Evolutionary conservation across 2,888 invertebrate genomes (phyloP).

Genomic region (Lasius fuliginosus): DNA sequence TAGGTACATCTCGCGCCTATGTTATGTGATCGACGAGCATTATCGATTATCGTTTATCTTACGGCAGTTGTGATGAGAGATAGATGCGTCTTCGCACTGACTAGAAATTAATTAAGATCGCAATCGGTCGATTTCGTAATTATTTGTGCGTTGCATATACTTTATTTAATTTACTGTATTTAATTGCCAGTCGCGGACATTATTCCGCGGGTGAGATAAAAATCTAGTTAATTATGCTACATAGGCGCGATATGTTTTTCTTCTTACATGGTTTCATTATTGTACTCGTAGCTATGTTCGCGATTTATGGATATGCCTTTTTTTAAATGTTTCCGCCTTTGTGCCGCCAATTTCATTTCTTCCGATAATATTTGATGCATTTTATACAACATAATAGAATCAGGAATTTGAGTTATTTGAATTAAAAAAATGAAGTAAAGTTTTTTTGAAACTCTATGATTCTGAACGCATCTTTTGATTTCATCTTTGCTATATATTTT

Average conservation of each 20-base stretch:
- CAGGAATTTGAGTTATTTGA: background rate
- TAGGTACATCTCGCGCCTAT: background rate
- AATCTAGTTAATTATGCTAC: background rate
- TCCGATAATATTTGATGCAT: background rate
- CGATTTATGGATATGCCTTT: background rate
- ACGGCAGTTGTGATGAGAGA: background rate
- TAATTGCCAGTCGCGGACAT: background rate
- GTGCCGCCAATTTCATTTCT: background rate
- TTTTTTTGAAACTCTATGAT: background rate
- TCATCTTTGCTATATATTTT: background rate
- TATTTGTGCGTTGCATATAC: background rate
- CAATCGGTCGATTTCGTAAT: background rate
- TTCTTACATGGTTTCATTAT: background rate
- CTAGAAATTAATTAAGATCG: conserved; percentile 9
- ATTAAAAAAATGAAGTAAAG: background rate
- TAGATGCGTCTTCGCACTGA: background rate
- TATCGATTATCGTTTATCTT: conserved; percentile 4
- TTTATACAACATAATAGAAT: background rate
- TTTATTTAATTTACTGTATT: background rate
- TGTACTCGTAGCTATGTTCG: background rate
- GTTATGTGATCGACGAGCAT: conserved; percentile 16
- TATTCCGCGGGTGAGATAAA: background rate
- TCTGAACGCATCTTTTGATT: background rate
- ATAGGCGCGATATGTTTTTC: background rate
- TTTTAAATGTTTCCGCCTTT: background rate